These are phyloP conservation scores for Ennomos erosarius DNA, from an alignment of 2,888 invertebrate species.

Conservation along the genomic window DNA sequence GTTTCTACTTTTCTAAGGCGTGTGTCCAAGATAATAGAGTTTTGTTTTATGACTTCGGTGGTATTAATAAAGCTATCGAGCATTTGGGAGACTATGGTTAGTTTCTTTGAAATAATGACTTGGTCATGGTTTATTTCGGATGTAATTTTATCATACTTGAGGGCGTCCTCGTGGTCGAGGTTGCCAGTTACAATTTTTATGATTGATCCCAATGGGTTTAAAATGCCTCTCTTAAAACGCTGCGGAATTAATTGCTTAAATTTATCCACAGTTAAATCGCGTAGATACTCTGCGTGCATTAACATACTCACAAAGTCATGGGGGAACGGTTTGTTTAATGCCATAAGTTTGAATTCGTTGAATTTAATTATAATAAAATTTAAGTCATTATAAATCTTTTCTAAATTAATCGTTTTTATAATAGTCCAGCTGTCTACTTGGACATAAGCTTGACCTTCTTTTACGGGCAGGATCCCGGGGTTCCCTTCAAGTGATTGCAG, in stretches of 20 bases:
- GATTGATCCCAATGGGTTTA: no score
- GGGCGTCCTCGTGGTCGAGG: no score
- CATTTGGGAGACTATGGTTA: constrained; percentile 5
- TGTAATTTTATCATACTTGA: no score
- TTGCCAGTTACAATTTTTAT: no score
- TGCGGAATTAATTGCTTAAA: no score
- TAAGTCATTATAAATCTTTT: background rate
- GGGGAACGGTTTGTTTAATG: background rate
- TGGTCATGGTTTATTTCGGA: no score
- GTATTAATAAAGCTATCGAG: constrained; percentile 9
- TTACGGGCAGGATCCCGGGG: background rate
- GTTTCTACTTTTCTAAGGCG: no score
- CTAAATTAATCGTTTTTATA: background rate
- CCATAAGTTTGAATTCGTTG: background rate
- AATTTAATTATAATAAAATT: background rate
- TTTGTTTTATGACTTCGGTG: background rate
- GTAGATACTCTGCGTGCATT: no score
- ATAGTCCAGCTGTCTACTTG: background rate
- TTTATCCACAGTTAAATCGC: no score
- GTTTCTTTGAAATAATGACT: background rate
- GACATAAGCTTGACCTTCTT: background rate
- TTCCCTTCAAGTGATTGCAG: background rate
- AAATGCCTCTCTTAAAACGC: no score
- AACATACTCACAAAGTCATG: background rate
- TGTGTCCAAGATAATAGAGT: no score